Evolutionary conservation across 2,113 vertebrate genomes (phyloP).

Genomic region (Atrichornis clamosus): DNA sequence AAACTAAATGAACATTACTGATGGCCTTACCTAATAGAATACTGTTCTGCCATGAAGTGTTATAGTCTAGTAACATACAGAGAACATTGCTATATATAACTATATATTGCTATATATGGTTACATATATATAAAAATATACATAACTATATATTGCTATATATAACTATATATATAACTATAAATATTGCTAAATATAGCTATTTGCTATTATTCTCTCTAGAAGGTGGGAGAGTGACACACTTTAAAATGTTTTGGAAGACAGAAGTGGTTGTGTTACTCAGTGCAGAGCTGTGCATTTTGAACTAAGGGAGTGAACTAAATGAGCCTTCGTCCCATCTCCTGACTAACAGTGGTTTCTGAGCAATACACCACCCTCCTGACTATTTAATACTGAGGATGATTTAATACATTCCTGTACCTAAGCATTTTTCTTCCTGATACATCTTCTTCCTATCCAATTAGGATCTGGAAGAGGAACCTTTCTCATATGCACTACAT

Average conservation of each 20-base stretch:
- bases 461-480: background rate
- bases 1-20: background rate
- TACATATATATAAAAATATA: too few species aligned
- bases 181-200: too few species aligned
- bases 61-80: background rate
- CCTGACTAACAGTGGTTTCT: background rate
- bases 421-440: background rate
- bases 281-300: background rate
- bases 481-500: background rate
- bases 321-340: background rate
- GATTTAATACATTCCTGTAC: background rate
- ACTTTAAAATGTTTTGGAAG: background rate
- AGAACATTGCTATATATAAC: too few species aligned
- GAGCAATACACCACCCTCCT: background rate
- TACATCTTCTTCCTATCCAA: background rate
- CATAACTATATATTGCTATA: too few species aligned
- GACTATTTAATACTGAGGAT: background rate
- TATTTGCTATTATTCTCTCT: background rate
- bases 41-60: background rate
- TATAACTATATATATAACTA: too few species aligned
- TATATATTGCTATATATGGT: too few species aligned
- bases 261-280: background rate
- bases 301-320: background rate
- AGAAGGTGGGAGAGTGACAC: background rate
- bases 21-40: background rate